These are phyloP conservation scores for Eupithecia subfuscata DNA, from an alignment of 2,888 invertebrate genomes.

Conservation along the genomic window DNA sequence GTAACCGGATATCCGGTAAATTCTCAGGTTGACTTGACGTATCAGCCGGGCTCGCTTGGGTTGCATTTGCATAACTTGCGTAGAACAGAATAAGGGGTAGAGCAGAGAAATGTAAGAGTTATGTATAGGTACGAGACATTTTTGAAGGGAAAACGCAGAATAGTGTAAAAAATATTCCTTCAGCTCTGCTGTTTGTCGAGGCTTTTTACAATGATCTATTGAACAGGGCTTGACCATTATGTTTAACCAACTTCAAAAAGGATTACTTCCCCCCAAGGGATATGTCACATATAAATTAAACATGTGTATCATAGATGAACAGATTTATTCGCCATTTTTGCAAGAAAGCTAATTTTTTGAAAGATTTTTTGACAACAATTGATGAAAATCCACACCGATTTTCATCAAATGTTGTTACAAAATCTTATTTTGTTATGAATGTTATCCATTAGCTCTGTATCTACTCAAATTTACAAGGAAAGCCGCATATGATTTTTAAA, in stretches of 20 bases:
- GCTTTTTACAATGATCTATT: neutral
- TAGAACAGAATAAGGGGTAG: neutral
- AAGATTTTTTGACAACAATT: neutral
- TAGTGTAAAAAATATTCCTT: neutral
- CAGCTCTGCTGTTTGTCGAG: neutral
- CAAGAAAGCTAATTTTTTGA: neutral
- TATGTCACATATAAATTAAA: neutral
- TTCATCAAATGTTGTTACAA: no score
- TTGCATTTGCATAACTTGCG: slow-evolving; percentile 38
- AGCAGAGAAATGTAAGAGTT: neutral
- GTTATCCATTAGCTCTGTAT: neutral
- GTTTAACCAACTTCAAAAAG: neutral
- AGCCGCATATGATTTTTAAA: neutral
- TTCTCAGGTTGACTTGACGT: slow-evolving; percentile 41
- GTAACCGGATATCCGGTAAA: slow-evolving; percentile 40
- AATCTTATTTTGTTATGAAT: neutral
- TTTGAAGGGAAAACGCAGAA: neutral
- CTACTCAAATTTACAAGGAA: neutral
- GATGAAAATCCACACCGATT: no score
- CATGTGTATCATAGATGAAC: neutral
- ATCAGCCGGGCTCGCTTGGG: slow-evolving; percentile 36
- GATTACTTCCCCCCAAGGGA: neutral
- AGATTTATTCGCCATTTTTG: neutral
- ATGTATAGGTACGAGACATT: neutral
- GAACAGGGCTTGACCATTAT: neutral